These are phyloP conservation scores for Perca fluviatilis DNA, from an alignment of 2,113 vertebrate genomes.

Conservation along the genomic window DNA sequence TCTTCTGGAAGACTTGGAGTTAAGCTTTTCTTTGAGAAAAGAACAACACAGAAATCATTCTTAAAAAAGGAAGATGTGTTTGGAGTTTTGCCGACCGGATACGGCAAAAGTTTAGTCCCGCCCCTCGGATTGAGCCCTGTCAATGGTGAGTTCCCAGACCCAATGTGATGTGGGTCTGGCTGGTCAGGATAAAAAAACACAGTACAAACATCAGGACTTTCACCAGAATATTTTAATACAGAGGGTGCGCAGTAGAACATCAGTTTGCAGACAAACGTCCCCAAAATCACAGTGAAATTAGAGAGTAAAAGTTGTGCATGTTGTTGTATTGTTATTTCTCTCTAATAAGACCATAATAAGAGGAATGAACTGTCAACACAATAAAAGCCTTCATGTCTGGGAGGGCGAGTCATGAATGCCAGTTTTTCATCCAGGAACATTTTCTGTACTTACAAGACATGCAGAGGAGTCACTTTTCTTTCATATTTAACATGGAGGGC, in stretches of 20 bases:
- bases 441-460: background rate
- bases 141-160: no score
- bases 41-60: no score
- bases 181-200: background rate
- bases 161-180: no score
- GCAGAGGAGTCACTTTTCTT: background rate
- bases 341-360: background rate
- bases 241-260: background rate
- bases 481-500: background rate
- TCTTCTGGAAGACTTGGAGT: no score
- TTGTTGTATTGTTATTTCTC: background rate
- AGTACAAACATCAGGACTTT: background rate
- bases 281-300: background rate
- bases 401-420: slow-evolving; percentile 3
- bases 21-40: no score
- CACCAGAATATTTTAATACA: slow-evolving; percentile 53
- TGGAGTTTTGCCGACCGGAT: no score
- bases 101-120: no score
- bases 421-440: slow-evolving; percentile 42
- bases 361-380: background rate
- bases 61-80: no score
- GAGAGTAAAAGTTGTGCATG: background rate
- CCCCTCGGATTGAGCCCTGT: no score
- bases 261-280: slow-evolving; percentile 8
- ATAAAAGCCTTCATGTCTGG: background rate